Evolutionary conservation across 2,797 vertebrate genomes (phyloP).

Genomic region (Microchirus variegatus): DNA sequence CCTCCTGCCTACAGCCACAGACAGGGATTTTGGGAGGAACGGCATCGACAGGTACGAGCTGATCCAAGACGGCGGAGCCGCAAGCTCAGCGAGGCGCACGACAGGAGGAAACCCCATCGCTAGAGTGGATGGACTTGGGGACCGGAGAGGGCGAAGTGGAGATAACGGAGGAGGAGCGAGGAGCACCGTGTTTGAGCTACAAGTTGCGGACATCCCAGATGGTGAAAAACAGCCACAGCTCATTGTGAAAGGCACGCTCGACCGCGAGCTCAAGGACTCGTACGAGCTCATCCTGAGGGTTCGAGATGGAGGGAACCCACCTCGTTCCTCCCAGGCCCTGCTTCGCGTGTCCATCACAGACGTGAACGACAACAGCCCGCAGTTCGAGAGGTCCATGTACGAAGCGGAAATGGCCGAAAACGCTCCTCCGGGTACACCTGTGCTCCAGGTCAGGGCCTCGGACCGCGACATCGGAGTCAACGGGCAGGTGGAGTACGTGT

Average conservation of each 20-base stretch:
- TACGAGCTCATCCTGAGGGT: constrained; percentile 94
- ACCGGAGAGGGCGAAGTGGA: constrained; percentile 77
- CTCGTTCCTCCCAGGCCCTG: constrained; percentile 93
- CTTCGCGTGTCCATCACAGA: constrained; percentile 96
- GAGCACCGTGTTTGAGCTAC: constrained; percentile 93
- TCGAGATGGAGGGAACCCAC: constrained; percentile 91
- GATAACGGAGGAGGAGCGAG: constrained; percentile 72
- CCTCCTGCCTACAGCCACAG: constrained; percentile 95
- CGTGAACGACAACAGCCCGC: constrained; percentile 96
- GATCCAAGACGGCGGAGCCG: constrained; percentile 87
- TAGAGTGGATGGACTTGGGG: constrained; percentile 69
- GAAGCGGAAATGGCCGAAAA: constrained; percentile 96
- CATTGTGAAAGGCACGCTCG: constrained; percentile 94
- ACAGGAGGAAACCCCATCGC: constrained; percentile 69
- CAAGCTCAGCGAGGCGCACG: constrained; percentile 67
- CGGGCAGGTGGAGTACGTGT: constrained; percentile 95
- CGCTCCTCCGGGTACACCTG: constrained; percentile 92
- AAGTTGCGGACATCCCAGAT: constrained; percentile 95
- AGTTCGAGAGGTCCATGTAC: constrained; percentile 92
- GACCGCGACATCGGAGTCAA: constrained; percentile 95
- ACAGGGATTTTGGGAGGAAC: constrained; percentile 95
- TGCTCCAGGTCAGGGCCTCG: constrained; percentile 91
- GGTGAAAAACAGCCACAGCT: constrained; percentile 97
- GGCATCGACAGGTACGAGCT: constrained; percentile 95
- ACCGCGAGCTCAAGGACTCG: constrained; percentile 91